These are phyloP conservation scores for Atethmia centrago DNA, from an alignment of 2,888 invertebrate genomes.

Conservation along the genomic window DNA sequence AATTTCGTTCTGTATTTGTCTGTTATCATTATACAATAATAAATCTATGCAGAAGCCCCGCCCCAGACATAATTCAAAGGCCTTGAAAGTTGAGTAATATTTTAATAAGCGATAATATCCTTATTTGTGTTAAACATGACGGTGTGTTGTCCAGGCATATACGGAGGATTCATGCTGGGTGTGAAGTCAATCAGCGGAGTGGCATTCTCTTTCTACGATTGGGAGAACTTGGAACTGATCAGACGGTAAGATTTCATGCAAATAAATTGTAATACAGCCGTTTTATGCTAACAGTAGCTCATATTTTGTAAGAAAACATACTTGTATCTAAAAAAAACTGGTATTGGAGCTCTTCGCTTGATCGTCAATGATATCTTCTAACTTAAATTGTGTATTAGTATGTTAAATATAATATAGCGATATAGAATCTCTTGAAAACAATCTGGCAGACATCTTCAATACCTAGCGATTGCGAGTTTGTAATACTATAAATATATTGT, in stretches of 20 bases:
- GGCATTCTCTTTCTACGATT: constrained; percentile 99
- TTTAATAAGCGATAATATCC: not conserved
- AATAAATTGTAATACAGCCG: not conserved
- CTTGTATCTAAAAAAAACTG: not conserved
- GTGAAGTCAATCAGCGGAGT: constrained; percentile 97
- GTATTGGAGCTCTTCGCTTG: not conserved
- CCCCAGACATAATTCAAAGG: not conserved
- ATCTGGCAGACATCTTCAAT: constrained; percentile 1
- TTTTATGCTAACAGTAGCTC: not conserved
- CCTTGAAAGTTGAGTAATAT: not conserved
- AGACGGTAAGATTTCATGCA: constrained; percentile 87
- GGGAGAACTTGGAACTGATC: constrained; percentile 98
- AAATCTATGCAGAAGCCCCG: not conserved
- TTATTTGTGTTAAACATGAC: not conserved
- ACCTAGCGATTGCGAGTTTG: constrained; percentile 5
- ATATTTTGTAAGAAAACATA: not conserved
- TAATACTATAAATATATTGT: not conserved
- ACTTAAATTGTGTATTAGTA: not conserved
- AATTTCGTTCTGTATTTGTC: not conserved
- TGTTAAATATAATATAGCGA: not conserved
- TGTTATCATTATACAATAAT: not conserved
- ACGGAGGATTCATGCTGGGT: constrained; percentile 97
- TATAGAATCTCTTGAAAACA: not conserved
- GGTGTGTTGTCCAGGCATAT: constrained; percentile 92
- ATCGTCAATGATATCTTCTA: not conserved